Evolutionary conservation across 2,113 vertebrate genomes (phyloP), one percentile per base, ranked within the genome.

Genomic region (Dendropsophus ebraccatus): DNA sequence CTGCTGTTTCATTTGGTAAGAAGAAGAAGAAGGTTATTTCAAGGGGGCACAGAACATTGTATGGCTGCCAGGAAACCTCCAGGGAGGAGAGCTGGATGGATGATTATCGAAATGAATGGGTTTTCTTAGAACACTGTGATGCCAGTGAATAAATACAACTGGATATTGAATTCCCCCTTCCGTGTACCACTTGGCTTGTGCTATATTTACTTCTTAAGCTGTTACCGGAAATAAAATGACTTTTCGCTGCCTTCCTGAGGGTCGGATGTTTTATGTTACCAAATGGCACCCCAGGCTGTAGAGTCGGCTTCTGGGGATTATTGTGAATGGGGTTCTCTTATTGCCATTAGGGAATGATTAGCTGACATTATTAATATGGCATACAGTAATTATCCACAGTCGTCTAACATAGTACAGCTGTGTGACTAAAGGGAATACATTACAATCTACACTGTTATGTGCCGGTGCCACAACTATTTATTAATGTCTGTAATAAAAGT

Each of bases 71-170:
- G 56, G n/a, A 60, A 60, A 60, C 8, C 56, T 60, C 56, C 56
- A 60, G 56, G 21, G 56, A 60, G 7, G 10, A 60, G 56, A 60
- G 23, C 23, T 25, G 8, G 56, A 60, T 23, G 23, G 56, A 60
- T 60, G 56, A 60, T 60, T 60, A 60, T 60, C 56, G n/a, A 60
- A 60, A 60, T 60, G 13, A 60, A 60, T 60, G 23, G n/a, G 56
- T 60, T 60, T 60, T 60, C 2, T 60, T 60, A 12, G 47, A 60
- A 60, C 56, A 60, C 25, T 60, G 13, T 60, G 5, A 14, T 21
- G 54, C 54, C 19, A 60, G 23, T n/a, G 23, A 60, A 60, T n/a
- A 60, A 60, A n/a, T 60, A n/a, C 56, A 60, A 60, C 56, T 25
- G 56, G 5, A 60, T 16, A 60, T n/a, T 60, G 23, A 60, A 60